Base-by-base conservation (phyloP, 2,797 vertebrate genomes). In the Odontamblyopus rebecca region DNA sequence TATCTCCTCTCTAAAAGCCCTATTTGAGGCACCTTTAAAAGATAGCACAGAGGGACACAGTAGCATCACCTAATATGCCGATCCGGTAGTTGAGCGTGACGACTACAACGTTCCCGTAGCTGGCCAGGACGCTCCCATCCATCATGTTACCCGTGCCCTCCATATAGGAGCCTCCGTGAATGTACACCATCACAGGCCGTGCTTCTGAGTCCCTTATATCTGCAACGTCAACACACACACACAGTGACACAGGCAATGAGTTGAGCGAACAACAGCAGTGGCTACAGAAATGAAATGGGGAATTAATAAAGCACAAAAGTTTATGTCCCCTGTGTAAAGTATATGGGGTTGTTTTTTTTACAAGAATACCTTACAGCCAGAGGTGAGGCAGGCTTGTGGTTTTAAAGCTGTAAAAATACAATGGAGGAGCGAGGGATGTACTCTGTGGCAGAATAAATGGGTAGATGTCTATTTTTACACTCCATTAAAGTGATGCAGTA, bases 131-230 rank as follows among this genome's bases (percentile, higher is more conserved):
- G 87, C 97, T 98, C 84, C 98, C 98, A 73, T 99, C 98, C 94
- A 98, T 98, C 82, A 98, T 96, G 94, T 99, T 99, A 85, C 97
- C 98, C 18, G 98, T 99, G 83, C 98, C 98, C 91, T 99, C 98
- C 98, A 99, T 99, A 82, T 99, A 99, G 70, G 98, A 99, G 73
- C 97, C 98, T 89, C 98, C 98, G 0, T 99, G 98, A 90, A 99
- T 98, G 93, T 98, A 99, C 76, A 99, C 94, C 98, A 99, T 99
- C 87, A 99, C 98, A 61, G 98, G 98, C 84, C 97, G 96, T n/a
- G 98, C 96, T 78, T 94, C 93, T 0, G 94, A 89, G 87, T 94
- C 93, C 71, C 93, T 87, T 85, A 94, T 91, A 77, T 93, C 94
- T 94, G 88, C 82, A 89, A 86, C 2, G 35, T 80, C 65, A 80